Percentiles rank a stretch among this genome's conserved stretches.
Evolutionary conservation across 2,888 invertebrate species (phyloP).

Genomic region (Drosophila nigritarsus): DNA sequence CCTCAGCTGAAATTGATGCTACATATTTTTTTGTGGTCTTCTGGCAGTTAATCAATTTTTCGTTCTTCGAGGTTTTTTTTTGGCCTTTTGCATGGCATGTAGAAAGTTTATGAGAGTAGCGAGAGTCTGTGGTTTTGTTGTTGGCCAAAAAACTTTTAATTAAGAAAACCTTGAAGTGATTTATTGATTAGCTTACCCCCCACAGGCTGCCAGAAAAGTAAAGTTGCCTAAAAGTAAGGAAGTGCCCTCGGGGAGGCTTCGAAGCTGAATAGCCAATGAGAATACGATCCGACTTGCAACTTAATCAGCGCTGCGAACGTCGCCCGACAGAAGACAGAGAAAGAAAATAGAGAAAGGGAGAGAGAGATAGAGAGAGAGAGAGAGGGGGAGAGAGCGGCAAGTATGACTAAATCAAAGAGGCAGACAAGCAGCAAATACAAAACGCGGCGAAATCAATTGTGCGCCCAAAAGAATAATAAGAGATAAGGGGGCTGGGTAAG

Average conservation of each 20-base stretch:
- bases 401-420: conserved; percentile 44
- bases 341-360: neutral
- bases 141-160: conserved; percentile 82
- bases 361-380: neutral
- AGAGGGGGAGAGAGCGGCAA: conserved; percentile 7
- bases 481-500: conserved; percentile 4
- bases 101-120: conserved; percentile 64
- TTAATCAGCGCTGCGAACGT: conserved; percentile 57
- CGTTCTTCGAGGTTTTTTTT: conserved; percentile 32
- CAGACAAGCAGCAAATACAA: conserved; percentile 57
- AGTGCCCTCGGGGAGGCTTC: conserved; percentile 5
- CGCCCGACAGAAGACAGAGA: conserved; percentile 28
- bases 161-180: conserved; percentile 84
- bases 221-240: conserved; percentile 6
- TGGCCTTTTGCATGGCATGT: conserved; percentile 44
- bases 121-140: conserved; percentile 62
- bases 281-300: conserved; percentile 51
- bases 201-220: neutral
- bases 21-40: conserved; percentile 65
- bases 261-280: conserved; percentile 55
- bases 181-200: conserved; percentile 78
- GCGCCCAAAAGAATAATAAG: conserved; percentile 46
- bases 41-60: conserved; percentile 77
- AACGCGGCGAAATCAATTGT: conserved; percentile 72
- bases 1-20: conserved; percentile 35